Evolutionary conservation across 1,140 invertebrate species (phyloP).

Genomic region (Drosophila parvula): DNA sequence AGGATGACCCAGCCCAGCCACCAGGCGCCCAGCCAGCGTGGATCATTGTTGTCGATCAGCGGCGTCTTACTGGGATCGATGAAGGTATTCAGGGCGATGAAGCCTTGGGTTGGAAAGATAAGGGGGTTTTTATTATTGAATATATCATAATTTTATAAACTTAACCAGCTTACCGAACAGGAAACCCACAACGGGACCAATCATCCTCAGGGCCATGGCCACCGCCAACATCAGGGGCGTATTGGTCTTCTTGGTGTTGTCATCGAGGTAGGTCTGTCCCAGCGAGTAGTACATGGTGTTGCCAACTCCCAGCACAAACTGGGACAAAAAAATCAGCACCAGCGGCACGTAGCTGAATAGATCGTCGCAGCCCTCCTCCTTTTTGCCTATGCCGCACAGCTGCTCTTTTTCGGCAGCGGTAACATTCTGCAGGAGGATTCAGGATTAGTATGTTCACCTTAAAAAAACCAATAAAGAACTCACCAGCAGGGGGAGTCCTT

Average conservation of each 20-base stretch:
- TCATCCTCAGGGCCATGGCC: slow-evolving; percentile 77
- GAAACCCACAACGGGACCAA: slow-evolving; percentile 82
- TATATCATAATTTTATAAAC: neutral
- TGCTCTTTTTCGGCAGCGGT: slow-evolving; percentile 51
- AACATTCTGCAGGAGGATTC: slow-evolving; percentile 40
- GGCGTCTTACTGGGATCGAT: slow-evolving; percentile 88
- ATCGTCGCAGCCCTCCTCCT: slow-evolving; percentile 84
- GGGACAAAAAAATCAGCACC: slow-evolving; percentile 88
- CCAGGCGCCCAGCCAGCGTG: slow-evolving; percentile 89
- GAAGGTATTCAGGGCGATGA: slow-evolving; percentile 87
- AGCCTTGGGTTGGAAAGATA: slow-evolving; percentile 84
- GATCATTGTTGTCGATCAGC: slow-evolving; percentile 87
- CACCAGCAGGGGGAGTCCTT: slow-evolving; percentile 48
- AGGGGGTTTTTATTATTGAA: neutral
- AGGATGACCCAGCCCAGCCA: slow-evolving; percentile 89
- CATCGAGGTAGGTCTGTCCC: slow-evolving; percentile 89
- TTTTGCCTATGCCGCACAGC: slow-evolving; percentile 58
- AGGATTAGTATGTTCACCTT: neutral
- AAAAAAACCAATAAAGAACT: neutral
- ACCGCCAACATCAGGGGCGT: slow-evolving; percentile 86
- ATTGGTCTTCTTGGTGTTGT: slow-evolving; percentile 89
- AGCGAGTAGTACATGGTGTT: slow-evolving; percentile 88
- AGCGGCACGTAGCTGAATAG: slow-evolving; percentile 85
- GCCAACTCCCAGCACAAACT: slow-evolving; percentile 89
- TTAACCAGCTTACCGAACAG: slow-evolving; percentile 54